Percentiles rank a stretch among this genome's conserved stretches.
phyloP scores from a whole-genome alignment of 2,113 vertebrate genomes.

The Neopipo cinnamomea region DNA sequence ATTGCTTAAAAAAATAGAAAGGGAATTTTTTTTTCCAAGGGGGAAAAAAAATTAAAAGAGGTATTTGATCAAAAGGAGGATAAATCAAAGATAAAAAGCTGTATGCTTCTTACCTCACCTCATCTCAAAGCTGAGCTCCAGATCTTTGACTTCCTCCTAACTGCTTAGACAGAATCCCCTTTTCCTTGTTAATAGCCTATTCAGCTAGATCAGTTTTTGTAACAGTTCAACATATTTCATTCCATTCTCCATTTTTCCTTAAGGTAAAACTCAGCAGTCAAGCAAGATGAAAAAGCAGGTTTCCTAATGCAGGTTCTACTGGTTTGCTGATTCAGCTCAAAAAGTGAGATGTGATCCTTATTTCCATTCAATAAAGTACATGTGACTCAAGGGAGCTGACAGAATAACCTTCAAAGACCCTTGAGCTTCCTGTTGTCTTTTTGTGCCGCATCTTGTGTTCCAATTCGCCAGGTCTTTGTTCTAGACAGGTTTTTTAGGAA shows the following conservation, averaged over 20 bases:
- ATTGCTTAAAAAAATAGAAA: background rate
- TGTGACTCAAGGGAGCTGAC: background rate
- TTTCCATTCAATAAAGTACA: background rate
- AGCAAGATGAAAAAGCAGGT: background rate
- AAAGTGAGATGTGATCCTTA: background rate
- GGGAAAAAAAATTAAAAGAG: background rate
- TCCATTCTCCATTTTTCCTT: background rate
- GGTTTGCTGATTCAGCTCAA: background rate
- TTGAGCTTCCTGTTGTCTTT: background rate
- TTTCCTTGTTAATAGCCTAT: background rate
- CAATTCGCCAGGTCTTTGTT: background rate
- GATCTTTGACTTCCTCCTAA: background rate
- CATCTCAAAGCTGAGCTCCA: background rate
- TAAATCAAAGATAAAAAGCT: background rate
- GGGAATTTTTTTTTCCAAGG: background rate
- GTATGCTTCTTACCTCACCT: background rate
- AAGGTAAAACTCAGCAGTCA: background rate
- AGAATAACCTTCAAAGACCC: background rate
- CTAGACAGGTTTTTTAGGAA: background rate
- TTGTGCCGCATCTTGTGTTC: background rate
- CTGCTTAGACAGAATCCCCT: background rate
- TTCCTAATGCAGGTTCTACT: background rate
- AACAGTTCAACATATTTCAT: background rate
- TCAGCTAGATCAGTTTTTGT: background rate
- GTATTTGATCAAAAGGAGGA: background rate